Conservation (phyloP, 2,113 vertebrate species). For the Isichthys henryi region DNA sequence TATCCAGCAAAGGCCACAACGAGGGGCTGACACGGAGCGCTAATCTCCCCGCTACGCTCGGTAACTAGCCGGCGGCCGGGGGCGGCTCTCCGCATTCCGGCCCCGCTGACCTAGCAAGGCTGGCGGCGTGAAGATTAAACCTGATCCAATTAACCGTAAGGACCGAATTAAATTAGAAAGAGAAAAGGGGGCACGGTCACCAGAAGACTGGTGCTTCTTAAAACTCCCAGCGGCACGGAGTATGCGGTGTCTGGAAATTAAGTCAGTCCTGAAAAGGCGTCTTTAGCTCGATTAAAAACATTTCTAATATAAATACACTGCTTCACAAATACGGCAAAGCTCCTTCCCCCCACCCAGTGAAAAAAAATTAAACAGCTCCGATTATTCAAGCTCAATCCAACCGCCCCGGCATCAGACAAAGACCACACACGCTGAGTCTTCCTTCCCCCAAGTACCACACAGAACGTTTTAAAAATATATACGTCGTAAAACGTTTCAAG, state of each 20-base stretch:
- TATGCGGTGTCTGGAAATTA: slow-evolving; percentile 42
- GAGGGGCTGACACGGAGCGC: slow-evolving; percentile 38
- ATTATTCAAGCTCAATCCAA: slow-evolving; percentile 68
- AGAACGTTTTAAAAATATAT: slow-evolving; percentile 26
- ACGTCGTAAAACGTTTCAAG: slow-evolving; percentile 45
- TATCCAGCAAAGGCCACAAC: slow-evolving; percentile 35
- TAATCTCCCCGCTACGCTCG: slow-evolving; percentile 71
- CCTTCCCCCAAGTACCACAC: slow-evolving; percentile 17
- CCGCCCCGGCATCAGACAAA: slow-evolving; percentile 42
- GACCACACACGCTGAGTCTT: slow-evolving; percentile 68
- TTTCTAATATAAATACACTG: slow-evolving; percentile 56
- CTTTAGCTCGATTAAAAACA: slow-evolving; percentile 56
- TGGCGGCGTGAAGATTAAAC: slow-evolving; percentile 80
- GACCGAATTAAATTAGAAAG: neutral
- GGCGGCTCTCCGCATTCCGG: slow-evolving; percentile 60
- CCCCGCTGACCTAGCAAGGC: slow-evolving; percentile 46
- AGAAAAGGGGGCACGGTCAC: slow-evolving; percentile 42
- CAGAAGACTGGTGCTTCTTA: slow-evolving; percentile 26
- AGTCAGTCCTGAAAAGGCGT: slow-evolving; percentile 51
- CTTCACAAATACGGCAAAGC: slow-evolving; percentile 47
- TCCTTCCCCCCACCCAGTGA: slow-evolving; percentile 35
- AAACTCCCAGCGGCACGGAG: slow-evolving; percentile 35
- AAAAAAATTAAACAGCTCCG: slow-evolving; percentile 56
- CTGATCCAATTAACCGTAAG: slow-evolving; percentile 87
- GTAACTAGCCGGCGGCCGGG: slow-evolving; percentile 55